These are phyloP conservation scores for Trogon surrucura DNA, from an alignment of 2,113 vertebrate genomes.

Conservation along the genomic window DNA sequence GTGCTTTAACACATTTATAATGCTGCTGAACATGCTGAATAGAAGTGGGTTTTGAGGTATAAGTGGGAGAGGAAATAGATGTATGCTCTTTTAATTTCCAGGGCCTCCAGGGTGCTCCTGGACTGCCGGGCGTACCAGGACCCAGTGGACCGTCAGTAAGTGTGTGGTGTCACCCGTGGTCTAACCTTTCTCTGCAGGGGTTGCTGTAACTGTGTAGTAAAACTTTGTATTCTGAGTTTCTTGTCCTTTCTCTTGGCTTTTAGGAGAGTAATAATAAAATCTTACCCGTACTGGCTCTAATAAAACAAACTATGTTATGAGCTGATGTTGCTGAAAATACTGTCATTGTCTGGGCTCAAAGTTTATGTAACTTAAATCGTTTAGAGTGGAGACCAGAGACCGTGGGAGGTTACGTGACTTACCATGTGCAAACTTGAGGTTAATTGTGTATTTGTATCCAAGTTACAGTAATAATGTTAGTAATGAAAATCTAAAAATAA, in stretches of 20 bases:
- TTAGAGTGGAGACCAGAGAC: neutral
- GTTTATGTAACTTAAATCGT: neutral
- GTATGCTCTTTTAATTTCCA: constrained; percentile 49
- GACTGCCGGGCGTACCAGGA: constrained; percentile 84
- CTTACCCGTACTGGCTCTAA: neutral
- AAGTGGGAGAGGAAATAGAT: neutral
- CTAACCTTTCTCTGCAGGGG: neutral
- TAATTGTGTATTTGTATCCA: neutral
- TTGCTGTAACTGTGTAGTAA: neutral
- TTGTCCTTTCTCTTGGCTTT: neutral
- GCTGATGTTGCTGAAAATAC: neutral
- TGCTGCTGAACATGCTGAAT: neutral
- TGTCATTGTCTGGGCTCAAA: neutral
- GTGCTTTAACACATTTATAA: rapidly evolving
- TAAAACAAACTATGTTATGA: neutral
- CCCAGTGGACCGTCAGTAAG: constrained; percentile 86
- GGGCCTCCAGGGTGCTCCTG: constrained; percentile 88
- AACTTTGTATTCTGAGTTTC: neutral
- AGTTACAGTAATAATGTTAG: neutral
- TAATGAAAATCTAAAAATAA: constrained; percentile 26
- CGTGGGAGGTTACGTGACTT: neutral
- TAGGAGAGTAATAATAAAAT: neutral
- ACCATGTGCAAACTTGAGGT: neutral
- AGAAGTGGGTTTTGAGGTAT: neutral
- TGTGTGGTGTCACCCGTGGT: neutral